Evolutionary conservation across 2,113 vertebrate genomes (phyloP).

Genomic region (Eretmochelys imbricata): DNA sequence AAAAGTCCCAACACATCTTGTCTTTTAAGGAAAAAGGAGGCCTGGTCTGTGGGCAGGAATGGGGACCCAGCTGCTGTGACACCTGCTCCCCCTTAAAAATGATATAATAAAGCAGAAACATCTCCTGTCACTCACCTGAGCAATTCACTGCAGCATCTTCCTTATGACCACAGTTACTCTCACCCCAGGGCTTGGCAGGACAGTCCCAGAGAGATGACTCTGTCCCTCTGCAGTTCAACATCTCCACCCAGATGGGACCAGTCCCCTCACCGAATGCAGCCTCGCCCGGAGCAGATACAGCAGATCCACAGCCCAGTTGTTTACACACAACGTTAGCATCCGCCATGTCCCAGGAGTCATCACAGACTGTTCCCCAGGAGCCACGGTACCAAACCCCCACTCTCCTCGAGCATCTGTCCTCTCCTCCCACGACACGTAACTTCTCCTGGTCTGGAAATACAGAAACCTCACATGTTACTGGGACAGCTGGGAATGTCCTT

Average conservation of each 20-base stretch:
- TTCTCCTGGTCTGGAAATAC: neutral
- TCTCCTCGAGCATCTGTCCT: neutral
- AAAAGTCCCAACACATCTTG: neutral
- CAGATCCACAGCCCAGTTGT: constrained; percentile 59
- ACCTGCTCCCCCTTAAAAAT: too few species aligned
- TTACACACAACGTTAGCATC: constrained; percentile 59
- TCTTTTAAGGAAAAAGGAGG: neutral
- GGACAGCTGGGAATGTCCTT: neutral
- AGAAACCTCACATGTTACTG: neutral
- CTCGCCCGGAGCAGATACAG: constrained; percentile 20
- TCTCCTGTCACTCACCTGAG: constrained; percentile 30
- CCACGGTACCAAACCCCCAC: neutral
- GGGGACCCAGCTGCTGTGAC: too few species aligned
- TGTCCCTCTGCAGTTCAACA: constrained; percentile 52
- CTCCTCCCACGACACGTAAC: neutral
- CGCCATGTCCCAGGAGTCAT: constrained; percentile 33
- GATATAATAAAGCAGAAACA: neutral
- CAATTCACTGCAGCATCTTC: constrained; percentile 66
- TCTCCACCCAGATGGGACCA: constrained; percentile 66
- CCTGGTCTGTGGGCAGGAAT: too few species aligned
- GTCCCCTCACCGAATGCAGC: constrained; percentile 57
- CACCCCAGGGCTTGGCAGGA: constrained; percentile 34
- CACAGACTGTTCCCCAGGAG: neutral
- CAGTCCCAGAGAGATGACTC: constrained; percentile 69
- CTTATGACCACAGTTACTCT: constrained; percentile 66